Evolutionary conservation across 2,113 vertebrate genomes (phyloP).

Genomic region (Oncorhynchus kisutch): DNA sequence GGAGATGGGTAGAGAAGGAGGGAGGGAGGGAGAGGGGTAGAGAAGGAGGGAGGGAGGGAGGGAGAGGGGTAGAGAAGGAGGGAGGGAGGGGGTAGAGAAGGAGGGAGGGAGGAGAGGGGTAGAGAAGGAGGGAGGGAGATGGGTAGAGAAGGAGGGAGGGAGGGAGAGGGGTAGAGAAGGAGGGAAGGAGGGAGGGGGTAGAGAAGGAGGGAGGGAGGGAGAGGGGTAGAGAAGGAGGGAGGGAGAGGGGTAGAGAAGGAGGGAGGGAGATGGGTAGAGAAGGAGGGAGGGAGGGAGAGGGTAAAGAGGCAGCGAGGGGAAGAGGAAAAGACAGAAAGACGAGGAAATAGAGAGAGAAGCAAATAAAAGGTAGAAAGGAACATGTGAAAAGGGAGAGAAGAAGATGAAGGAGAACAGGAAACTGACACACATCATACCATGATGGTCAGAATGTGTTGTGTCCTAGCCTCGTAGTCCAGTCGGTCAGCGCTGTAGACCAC

Average conservation of each 20-base stretch:
- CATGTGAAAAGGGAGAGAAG: too few relatives aligned
- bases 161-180: too few relatives aligned
- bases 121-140: constrained; percentile 26
- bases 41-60: neutral
- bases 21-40: neutral
- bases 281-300: too few relatives aligned
- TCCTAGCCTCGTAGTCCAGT: constrained; percentile 88
- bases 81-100: neutral
- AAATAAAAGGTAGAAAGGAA: too few relatives aligned
- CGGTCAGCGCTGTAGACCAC: constrained; percentile 85
- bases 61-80: neutral
- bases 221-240: too few relatives aligned
- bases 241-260: too few relatives aligned
- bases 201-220: neutral
- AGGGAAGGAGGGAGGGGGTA: neutral
- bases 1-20: neutral
- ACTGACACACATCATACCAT: constrained; percentile 76
- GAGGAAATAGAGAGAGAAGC: neutral
- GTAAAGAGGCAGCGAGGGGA: neutral
- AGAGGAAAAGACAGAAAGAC: constrained; percentile 26
- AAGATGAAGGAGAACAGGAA: too few relatives aligned
- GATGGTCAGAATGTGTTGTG: constrained; percentile 91
- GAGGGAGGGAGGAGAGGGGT: too few relatives aligned
- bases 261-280: neutral
- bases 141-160: neutral